Percentiles rank a stretch among this genome's conserved stretches.
These are phyloP conservation scores for Mustela lutreola DNA, from an alignment of 2,113 vertebrate species.

Conservation along the genomic window DNA sequence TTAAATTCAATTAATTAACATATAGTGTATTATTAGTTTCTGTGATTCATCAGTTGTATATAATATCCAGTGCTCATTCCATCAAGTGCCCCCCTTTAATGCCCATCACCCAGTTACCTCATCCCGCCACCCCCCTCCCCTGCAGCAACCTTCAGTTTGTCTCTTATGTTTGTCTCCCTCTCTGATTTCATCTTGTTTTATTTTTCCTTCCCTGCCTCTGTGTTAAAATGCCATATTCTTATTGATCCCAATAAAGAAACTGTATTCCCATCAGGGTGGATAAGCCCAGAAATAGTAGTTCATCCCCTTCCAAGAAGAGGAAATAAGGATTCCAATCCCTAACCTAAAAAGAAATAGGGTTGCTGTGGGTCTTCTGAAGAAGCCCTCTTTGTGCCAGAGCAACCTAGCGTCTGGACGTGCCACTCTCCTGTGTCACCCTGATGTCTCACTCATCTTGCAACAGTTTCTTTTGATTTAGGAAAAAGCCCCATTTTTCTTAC, in stretches of 20 bases:
- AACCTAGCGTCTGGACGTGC: too few relatives aligned
- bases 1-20: background rate
- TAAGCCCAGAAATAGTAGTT: background rate
- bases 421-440: background rate
- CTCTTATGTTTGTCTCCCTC: background rate
- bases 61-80: background rate
- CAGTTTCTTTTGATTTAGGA: background rate
- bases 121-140: background rate
- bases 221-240: background rate
- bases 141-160: background rate
- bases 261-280: background rate
- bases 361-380: background rate
- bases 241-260: background rate
- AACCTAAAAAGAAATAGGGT: background rate
- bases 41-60: background rate
- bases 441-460: background rate
- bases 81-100: background rate
- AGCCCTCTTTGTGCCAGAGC: background rate
- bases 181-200: background rate
- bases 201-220: background rate
- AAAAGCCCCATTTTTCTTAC: background rate
- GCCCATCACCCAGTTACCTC: background rate
- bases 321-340: background rate
- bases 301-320: background rate
- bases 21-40: background rate